Evolutionary conservation across 2,113 vertebrate species (phyloP).

Genomic region (Emydura subglobosa): DNA sequence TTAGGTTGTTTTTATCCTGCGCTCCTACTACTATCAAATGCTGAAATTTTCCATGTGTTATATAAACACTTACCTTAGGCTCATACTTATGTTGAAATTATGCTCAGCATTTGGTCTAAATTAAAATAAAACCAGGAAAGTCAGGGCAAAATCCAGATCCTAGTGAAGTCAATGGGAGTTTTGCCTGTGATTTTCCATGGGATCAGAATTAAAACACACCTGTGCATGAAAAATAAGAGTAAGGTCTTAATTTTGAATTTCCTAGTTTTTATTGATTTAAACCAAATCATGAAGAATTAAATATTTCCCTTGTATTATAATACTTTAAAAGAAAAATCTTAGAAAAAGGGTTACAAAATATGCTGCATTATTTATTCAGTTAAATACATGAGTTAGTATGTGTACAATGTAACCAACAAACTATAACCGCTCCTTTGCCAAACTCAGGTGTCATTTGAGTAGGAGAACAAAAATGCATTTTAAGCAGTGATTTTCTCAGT

Average conservation of each 20-base stretch:
- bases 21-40: neutral
- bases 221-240: neutral
- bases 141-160: neutral
- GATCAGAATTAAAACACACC: neutral
- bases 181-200: neutral
- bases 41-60: neutral
- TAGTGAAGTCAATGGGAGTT: neutral
- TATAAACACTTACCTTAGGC: neutral
- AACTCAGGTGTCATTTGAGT: neutral
- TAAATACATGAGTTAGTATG: slow-evolving; percentile 33
- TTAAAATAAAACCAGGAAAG: neutral
- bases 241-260: neutral
- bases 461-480: slow-evolving; percentile 45
- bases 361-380: neutral
- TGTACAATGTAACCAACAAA: slow-evolving; percentile 5
- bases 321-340: slow-evolving; percentile 7
- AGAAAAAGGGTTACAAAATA: slow-evolving; percentile 17
- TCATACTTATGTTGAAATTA: neutral
- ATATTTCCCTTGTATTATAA: neutral
- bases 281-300: neutral
- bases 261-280: neutral
- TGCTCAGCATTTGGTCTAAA: neutral
- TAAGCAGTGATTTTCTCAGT: neutral
- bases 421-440: neutral
- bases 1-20: neutral